phyloP scores from a whole-genome alignment of 2,888 invertebrate genomes.

The Xylocampa areola region DNA sequence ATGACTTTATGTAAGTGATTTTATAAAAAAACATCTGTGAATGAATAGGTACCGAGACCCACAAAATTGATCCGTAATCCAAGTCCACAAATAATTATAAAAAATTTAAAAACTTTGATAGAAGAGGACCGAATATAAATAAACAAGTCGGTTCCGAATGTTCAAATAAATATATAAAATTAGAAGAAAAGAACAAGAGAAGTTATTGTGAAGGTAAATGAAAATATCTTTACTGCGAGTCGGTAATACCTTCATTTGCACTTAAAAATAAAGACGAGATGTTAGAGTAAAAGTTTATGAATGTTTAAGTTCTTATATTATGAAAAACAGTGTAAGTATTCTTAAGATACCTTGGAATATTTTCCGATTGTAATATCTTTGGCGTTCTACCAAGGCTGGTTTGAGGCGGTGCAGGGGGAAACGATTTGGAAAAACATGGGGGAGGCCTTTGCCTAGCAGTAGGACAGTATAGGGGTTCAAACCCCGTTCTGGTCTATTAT shows the following conservation, averaged over 20 bases:
- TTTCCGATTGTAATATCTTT: background rate
- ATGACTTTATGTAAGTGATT: too few relatives aligned
- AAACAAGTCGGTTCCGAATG: slow-evolving; percentile 10
- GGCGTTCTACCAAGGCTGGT: too few relatives aligned
- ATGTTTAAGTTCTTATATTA: slow-evolving; percentile 32
- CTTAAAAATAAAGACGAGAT: slow-evolving; percentile 48
- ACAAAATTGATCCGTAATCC: too few relatives aligned
- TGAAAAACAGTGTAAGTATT: slow-evolving; percentile 4
- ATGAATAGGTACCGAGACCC: too few relatives aligned
- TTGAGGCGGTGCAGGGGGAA: too few relatives aligned
- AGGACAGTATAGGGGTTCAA: too few relatives aligned
- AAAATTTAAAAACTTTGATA: slow-evolving; percentile 5
- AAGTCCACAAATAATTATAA: background rate
- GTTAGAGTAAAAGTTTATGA: slow-evolving; percentile 37
- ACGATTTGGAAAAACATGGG: too few relatives aligned
- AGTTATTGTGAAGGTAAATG: slow-evolving; percentile 26
- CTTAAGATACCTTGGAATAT: background rate
- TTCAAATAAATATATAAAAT: slow-evolving; percentile 28
- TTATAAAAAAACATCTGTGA: too few relatives aligned
- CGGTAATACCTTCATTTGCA: slow-evolving; percentile 43
- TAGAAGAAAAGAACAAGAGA: slow-evolving; percentile 19
- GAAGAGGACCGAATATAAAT: slow-evolving; percentile 16
- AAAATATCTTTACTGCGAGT: slow-evolving; percentile 36
- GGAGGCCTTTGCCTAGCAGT: too few relatives aligned
- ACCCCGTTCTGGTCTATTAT: too few relatives aligned